phyloP scores from a whole-genome alignment of 2,113 vertebrate species.

The pig (Sus scrofa) region T2T-Sscrofa CM000812.6:284319501-284320000 shows the following conservation, averaged over 20 bases:
- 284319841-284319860: background rate
- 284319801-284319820: background rate
- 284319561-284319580: conserved; percentile 96
- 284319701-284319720: background rate
- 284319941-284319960: background rate
- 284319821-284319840: background rate
- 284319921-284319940: background rate
- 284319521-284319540: conserved; percentile 31
- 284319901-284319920: background rate
- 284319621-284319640: conserved; percentile 89
- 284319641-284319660: background rate
- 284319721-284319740: fast-evolving
- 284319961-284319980: background rate
- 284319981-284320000: background rate
- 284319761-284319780: background rate
- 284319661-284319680: background rate
- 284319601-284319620: conserved; percentile 93
- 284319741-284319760: background rate
- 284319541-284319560: conserved; percentile 94
- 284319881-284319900: background rate
- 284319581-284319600: conserved; percentile 97
- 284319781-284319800: background rate
- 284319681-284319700: background rate
- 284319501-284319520: background rate
- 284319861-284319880: background rate